A percentile compares a stretch with the other conserved stretches of the same genome.
These are phyloP conservation scores for Xenopus tropicalis DNA, from an alignment of 2,113 vertebrate genomes.

Conservation along the genomic window DNA sequence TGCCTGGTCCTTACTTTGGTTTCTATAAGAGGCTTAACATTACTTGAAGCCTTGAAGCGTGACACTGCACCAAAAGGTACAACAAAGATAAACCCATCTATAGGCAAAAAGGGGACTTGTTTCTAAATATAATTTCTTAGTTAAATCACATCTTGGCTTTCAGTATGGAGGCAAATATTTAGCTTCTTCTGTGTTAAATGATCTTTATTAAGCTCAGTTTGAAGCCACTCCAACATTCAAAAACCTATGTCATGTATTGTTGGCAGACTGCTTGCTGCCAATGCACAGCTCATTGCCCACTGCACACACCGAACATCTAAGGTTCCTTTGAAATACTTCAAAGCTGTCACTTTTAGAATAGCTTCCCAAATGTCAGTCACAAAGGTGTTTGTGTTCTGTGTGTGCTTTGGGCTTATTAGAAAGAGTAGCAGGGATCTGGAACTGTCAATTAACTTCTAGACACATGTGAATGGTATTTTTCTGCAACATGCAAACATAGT, in stretches of 20 bases:
- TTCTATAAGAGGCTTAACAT: no score
- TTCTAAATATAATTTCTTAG: no score
- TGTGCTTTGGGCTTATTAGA: slow-evolving; percentile 9
- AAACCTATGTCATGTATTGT: slow-evolving; percentile 24
- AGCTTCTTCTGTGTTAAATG: background rate
- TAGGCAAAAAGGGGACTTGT: no score
- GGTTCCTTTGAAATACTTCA: slow-evolving; percentile 31
- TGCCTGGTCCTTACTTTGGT: no score
- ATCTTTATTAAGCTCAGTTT: slow-evolving; percentile 5
- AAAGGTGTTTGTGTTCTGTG: slow-evolving; percentile 10
- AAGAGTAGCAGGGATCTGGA: background rate
- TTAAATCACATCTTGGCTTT: background rate
- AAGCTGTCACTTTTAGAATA: slow-evolving; percentile 20
- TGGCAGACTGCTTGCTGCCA: background rate
- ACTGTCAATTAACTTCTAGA: slow-evolving; percentile 2
- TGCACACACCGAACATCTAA: slow-evolving; percentile 9
- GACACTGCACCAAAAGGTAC: no score
- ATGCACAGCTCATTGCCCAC: background rate
- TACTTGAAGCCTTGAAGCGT: no score
- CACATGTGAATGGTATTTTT: background rate
- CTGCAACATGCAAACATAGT: background rate
- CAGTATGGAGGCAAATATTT: background rate
- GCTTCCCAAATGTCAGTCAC: slow-evolving; percentile 14
- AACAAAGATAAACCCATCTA: no score
- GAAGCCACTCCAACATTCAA: slow-evolving; percentile 5